A percentile compares a stretch with the other conserved stretches of the same genome.
These are phyloP conservation scores for Drosophila parabipectinata DNA, from an alignment of 1,140 invertebrate genomes.

Conservation along the genomic window DNA sequence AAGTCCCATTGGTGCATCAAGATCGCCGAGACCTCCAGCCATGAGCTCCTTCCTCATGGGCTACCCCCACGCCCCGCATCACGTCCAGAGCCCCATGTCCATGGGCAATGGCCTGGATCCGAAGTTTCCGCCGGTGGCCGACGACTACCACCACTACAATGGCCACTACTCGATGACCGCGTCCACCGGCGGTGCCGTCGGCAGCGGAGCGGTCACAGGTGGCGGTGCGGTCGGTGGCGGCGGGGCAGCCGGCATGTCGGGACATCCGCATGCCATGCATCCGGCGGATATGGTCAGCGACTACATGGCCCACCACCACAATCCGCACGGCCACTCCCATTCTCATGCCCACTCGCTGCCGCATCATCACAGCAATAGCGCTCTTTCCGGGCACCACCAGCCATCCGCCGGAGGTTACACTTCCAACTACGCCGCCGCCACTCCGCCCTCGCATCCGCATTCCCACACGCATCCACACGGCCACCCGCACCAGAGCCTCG, in stretches of 20 bases:
- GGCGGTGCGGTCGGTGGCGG: constrained; percentile 32
- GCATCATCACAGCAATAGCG: constrained; percentile 78
- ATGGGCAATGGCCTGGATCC: constrained; percentile 81
- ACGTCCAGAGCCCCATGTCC: constrained; percentile 83
- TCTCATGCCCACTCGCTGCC: constrained; percentile 76
- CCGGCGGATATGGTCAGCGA: constrained; percentile 83
- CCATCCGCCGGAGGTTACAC: constrained; percentile 74
- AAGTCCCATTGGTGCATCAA: neutral
- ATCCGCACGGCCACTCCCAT: constrained; percentile 37
- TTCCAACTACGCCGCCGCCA: constrained; percentile 68
- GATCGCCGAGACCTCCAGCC: constrained; percentile 15
- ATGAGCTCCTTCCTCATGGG: constrained; percentile 84
- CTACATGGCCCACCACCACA: constrained; percentile 81
- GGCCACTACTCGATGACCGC: constrained; percentile 82
- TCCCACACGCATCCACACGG: constrained; percentile 74
- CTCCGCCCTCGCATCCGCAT: constrained; percentile 82
- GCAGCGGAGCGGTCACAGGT: constrained; percentile 34
- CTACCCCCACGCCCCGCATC: constrained; percentile 84
- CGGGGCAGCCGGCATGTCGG: constrained; percentile 60
- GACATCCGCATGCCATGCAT: constrained; percentile 78
- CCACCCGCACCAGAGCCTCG: constrained; percentile 76
- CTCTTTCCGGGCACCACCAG: constrained; percentile 74
- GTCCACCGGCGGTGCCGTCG: constrained; percentile 63
- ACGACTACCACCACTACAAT: constrained; percentile 83
- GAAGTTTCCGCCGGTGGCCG: constrained; percentile 82